Evolutionary conservation across 53 echinoderm and acorn worm genomes (phyloP), one percentile per base, ranked within the genome.

Genomic region (Hippasteria phrygiana): DNA sequence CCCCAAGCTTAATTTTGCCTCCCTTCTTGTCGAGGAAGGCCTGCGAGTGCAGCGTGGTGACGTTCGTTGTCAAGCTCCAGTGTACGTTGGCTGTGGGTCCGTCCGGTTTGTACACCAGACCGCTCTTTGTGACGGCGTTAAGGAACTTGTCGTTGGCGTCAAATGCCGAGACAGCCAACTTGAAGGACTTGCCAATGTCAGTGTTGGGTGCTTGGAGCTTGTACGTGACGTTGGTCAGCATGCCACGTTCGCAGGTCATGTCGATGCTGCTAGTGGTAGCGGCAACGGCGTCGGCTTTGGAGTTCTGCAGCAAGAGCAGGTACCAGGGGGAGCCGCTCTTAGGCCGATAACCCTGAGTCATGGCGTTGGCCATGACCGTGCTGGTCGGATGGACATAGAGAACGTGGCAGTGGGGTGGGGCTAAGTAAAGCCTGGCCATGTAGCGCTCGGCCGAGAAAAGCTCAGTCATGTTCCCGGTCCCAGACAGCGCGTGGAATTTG

Each of bases 61-160:
- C 77, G 29, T 87, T 91, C 20, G 87, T 87, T 22, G 87, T 76
- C 34, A 91, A 41, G 55, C 87, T 91, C 91, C 91, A 91, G 71
- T 91, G 91, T 9, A 91, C 87, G 24, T 87, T 91, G 42, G 91
- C 87, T 3, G 91, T 77, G 35, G 91, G 91, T 17, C 87, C 87
- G 2, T 87, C 87, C 0, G 87, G 91, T 66, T 91, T 80, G 27
- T 38, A 91, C 5, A 91, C 77, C 0, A 55, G 75, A 3, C 91
- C 91, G 2, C 64, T 59, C 47, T 77, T 59, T 27, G 87, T 87
- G 5, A 91, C 77, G 0, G 87, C 91, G 56, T 87, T 78, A 54
- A 87, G 35, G 42, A 91, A 91, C 20, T 54, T 87, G 18, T 87
- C 87, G 6, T 69, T 56, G 12, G 27, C 77, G 43, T 91, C 87